Percentiles rank a stretch among this genome's conserved stretches.
These are phyloP conservation scores for Polyergus mexicanus DNA, from an alignment of 1,140 invertebrate species.

Conservation along the genomic window DNA sequence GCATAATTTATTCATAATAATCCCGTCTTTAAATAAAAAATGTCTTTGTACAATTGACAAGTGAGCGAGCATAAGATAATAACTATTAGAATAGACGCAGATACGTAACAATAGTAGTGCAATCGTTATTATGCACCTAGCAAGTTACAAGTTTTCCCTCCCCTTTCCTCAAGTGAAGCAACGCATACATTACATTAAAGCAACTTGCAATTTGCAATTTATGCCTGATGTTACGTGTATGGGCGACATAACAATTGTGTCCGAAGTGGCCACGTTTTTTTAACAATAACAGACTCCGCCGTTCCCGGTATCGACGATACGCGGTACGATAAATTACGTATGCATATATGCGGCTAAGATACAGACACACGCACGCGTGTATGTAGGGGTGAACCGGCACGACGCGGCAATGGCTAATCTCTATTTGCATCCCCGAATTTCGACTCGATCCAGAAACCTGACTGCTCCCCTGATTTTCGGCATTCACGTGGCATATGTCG, in stretches of 20 bases:
- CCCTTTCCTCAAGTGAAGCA: neutral
- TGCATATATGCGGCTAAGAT: conserved; percentile 72
- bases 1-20: conserved; percentile 12
- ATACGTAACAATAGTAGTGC: conserved; percentile 17
- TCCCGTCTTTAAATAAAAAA: neutral
- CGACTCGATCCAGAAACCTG: conserved; percentile 83
- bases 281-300: conserved; percentile 50
- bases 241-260: conserved; percentile 28
- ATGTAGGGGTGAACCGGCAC: conserved; percentile 51
- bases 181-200: conserved; percentile 24
- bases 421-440: conserved; percentile 80
- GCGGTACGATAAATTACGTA: conserved; percentile 74
- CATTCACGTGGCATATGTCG: conserved; percentile 85
- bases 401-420: conserved; percentile 71
- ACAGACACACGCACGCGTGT: conserved; percentile 44
- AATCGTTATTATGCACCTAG: conserved; percentile 38
- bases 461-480: conserved; percentile 82
- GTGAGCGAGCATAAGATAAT: neutral
- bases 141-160: neutral
- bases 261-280: conserved; percentile 44
- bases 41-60: neutral
- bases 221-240: neutral
- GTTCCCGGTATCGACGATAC: conserved; percentile 58
- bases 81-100: conserved; percentile 2
- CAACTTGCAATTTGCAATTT: conserved; percentile 45